Evolutionary conservation across 64 coral and sea anemone species (phyloP), one percentile per base, ranked within the genome.

Genomic region (Trachythela sp.): DNA sequence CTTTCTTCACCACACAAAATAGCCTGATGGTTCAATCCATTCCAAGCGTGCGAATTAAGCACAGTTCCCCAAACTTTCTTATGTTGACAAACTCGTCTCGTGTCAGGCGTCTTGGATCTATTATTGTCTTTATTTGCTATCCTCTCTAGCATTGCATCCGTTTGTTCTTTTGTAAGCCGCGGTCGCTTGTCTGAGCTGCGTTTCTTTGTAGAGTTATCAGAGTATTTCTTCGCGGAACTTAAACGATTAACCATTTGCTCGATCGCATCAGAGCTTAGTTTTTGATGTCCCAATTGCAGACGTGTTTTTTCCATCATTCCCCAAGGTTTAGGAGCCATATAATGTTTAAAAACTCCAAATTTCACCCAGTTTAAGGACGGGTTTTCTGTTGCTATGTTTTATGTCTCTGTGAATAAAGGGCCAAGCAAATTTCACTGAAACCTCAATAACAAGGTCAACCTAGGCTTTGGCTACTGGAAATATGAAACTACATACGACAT

Each of bases 1-100:
- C 95, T 97, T 40, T 97, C 95, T 59, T 97, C 95, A 8, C 93
- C 95, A 45, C 95, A 97, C 39, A 97, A 76, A 84, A 97, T 97
- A 15, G 95, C 95, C 39, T 94, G 95, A 84, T 91, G 90, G 84
- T 97, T 97, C 70, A 92, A 89, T 26, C 95, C 95, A 42, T 97
- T 70, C 95, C 95, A 97, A 13, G 95, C 95, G 35, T 97, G 94
- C 17, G 95, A 97, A 68, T 97, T 97, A 31, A 97, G 84, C 9
- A 92, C 88, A 54, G 87, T 92, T 0, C 95, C 95, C 93, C 93
- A 97, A 84, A 88, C 85, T 11, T 92, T 92, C 80, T 97, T 94
- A 43, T 92, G 89, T 50, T 68, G 54, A 6, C 94, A 85, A 36
- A 91, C 85, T 56, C 95, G 88, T 75, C 60, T 75, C 31, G 58